Base-by-base conservation (phyloP, 1,140 invertebrate species). In the Microvelia longipes region DNA sequence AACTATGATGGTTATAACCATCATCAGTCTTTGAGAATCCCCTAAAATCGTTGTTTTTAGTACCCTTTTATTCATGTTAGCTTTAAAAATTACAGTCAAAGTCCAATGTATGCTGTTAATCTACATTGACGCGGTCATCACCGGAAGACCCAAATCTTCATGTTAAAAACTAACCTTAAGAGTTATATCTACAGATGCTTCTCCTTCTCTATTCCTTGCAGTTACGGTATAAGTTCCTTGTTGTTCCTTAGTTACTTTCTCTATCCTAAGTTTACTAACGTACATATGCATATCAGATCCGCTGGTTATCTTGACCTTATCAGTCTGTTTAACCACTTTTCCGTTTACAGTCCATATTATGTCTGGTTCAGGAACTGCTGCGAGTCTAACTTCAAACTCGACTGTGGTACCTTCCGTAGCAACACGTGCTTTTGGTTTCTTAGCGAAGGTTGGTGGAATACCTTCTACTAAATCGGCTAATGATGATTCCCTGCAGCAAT, bases 231-330 rank as follows among this genome's bases (percentile, higher is more conserved):
- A 97, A 15, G 82, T 86, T 27, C 94, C 95, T 80, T 94, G 91
- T 80, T 96, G 91, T 27, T 79, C 77, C 60, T 78, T 80, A 73
- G 89, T 90, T 71, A 85, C 83, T 0, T 91, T 86, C 75, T 90
- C 87, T 69, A 95, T 92, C 76, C 87, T 89, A 5, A 95, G 80
- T 19, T 88, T 86, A 73, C 88, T 92, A 69, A 86, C 88, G 75
- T 93, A 95, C 86, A 92, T 93, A 74, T 95, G 91, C 84, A 93
- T 91, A 75, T 95, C 91, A 13, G 90, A 91, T 77, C 90, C 87
- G 0, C 86, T 90, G 1, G 83, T 84, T 30, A 94, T 84, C 0
- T 83, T 83, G n/a, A 91, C 81, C 71, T 86, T 87, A 11, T 85
- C 79, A 62, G 87, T 84, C 15, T 85, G 84, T n/a, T 86, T 83